Percentiles rank a stretch among this genome's conserved stretches.
Conservation (phyloP, 30 jellyfish, hydroid and myxozoan genomes). For the Aurelia aurita region DNA sequence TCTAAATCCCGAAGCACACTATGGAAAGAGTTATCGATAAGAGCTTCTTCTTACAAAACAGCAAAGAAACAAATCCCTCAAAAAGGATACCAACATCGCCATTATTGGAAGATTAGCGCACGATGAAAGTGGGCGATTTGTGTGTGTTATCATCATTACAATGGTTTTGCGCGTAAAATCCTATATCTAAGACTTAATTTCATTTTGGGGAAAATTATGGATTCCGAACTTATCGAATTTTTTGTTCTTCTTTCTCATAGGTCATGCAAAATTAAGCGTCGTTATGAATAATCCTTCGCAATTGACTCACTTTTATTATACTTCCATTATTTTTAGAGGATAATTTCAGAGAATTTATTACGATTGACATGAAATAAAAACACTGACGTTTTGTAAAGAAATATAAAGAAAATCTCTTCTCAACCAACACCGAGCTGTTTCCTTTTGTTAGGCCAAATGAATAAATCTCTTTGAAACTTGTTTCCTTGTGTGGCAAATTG, state of each 20-base stretch:
- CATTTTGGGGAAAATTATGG: constrained; percentile 66
- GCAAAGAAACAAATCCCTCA: constrained; percentile 35
- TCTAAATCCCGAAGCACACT: constrained; percentile 12
- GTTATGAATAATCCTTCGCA: constrained; percentile 46
- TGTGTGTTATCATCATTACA: constrained; percentile 63
- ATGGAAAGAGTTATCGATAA: constrained; percentile 49
- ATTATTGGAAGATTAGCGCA: constrained; percentile 55
- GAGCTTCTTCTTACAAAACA: constrained; percentile 27
- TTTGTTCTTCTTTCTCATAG: constrained; percentile 32
- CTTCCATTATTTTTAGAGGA: constrained; percentile 28
- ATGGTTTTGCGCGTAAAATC: constrained; percentile 60
- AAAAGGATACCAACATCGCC: constrained; percentile 72
- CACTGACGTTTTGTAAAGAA: constrained; percentile 22
- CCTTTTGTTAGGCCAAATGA: constrained; percentile 41
- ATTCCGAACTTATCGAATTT: constrained; percentile 49
- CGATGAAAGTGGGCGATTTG: constrained; percentile 67
- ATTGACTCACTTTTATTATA: constrained; percentile 32
- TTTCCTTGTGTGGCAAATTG: constrained; percentile 42
- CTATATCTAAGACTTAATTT: constrained; percentile 46
- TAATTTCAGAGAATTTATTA: constrained; percentile 45
- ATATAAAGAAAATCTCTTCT: constrained; percentile 9
- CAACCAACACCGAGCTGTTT: constrained; percentile 40
- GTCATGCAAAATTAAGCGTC: constrained; percentile 68
- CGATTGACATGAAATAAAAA: constrained; percentile 22
- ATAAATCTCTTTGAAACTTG: constrained; percentile 13